These are phyloP conservation scores for Anastatus disparis DNA, from an alignment of 1,140 invertebrate species.

Conservation along the genomic window DNA sequence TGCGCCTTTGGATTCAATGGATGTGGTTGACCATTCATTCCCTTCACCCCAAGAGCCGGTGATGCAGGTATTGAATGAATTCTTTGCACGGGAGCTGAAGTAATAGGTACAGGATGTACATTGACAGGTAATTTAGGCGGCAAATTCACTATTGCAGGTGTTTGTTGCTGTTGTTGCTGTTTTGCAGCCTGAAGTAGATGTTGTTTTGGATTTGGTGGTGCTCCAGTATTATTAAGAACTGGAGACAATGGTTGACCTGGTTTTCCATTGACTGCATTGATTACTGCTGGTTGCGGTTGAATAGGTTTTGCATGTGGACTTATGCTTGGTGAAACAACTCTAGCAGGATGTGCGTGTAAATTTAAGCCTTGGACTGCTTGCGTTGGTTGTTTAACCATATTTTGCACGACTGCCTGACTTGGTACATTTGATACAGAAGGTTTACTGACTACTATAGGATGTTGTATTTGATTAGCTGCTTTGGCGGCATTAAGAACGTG, in stretches of 20 bases:
- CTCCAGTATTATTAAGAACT: constrained; percentile 56
- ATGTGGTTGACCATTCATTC: constrained; percentile 60
- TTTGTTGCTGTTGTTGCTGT: constrained; percentile 52
- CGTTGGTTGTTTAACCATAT: constrained; percentile 56
- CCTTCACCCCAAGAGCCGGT: constrained; percentile 54
- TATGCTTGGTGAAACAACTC: constrained; percentile 57
- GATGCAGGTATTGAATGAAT: constrained; percentile 57
- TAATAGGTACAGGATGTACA: constrained; percentile 50
- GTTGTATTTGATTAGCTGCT: constrained; percentile 44
- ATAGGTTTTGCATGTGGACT: constrained; percentile 55
- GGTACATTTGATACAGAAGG: constrained; percentile 44
- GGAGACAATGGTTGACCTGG: constrained; percentile 61
- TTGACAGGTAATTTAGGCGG: constrained; percentile 56
- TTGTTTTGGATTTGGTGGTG: constrained; percentile 60
- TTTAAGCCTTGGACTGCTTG: constrained; percentile 57
- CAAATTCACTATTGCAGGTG: constrained; percentile 57
- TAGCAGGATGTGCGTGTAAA: constrained; percentile 54
- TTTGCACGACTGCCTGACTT: constrained; percentile 55
- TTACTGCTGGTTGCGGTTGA: constrained; percentile 20
- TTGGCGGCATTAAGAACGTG: constrained; percentile 67
- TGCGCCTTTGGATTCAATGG: constrained; percentile 66
- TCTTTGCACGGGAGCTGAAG: constrained; percentile 50
- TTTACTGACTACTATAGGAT: constrained; percentile 49
- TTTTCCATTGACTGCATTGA: constrained; percentile 47
- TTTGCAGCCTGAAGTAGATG: constrained; percentile 61